Evolutionary conservation across 2,888 invertebrate species (phyloP).

Genomic region (Drosophila subquinaria): DNA sequence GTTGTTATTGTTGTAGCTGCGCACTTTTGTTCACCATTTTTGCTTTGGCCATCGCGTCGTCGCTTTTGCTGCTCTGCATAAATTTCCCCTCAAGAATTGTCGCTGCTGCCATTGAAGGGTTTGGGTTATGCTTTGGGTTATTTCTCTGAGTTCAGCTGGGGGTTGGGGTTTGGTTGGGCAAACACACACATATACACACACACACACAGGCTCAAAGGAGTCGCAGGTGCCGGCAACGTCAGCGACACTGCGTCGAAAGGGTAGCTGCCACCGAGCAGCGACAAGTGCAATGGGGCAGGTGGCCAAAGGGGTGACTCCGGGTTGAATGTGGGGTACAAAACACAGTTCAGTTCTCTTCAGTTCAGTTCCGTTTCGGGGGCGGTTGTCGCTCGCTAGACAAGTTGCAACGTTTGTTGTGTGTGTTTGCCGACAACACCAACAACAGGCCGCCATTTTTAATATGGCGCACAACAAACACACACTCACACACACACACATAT

Average conservation of each 20-base stretch:
- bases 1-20: conserved; percentile 53
- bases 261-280: conserved; percentile 35
- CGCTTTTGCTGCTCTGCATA: conserved; percentile 69
- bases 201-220: conserved; percentile 18
- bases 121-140: conserved; percentile 3
- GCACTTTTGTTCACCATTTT: conserved; percentile 73
- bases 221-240: conserved; percentile 65
- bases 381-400: conserved; percentile 43
- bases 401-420: conserved; percentile 66
- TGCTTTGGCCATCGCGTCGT: conserved; percentile 34
- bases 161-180: conserved; percentile 12
- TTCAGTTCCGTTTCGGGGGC: background rate
- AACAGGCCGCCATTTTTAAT: conserved; percentile 82
- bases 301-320: conserved; percentile 34
- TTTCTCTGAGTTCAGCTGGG: background rate
- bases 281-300: conserved; percentile 41
- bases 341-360: too few relatives aligned
- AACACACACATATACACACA: conserved; percentile 25
- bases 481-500: conserved; percentile 33
- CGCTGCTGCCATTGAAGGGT: conserved; percentile 33
- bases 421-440: conserved; percentile 48
- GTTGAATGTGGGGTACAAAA: background rate
- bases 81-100: conserved; percentile 80
- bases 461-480: conserved; percentile 64
- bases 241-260: conserved; percentile 27